These are phyloP conservation scores for Sebastes dallii DNA, from an alignment of 2,797 vertebrate species.

Conservation along the genomic window DNA sequence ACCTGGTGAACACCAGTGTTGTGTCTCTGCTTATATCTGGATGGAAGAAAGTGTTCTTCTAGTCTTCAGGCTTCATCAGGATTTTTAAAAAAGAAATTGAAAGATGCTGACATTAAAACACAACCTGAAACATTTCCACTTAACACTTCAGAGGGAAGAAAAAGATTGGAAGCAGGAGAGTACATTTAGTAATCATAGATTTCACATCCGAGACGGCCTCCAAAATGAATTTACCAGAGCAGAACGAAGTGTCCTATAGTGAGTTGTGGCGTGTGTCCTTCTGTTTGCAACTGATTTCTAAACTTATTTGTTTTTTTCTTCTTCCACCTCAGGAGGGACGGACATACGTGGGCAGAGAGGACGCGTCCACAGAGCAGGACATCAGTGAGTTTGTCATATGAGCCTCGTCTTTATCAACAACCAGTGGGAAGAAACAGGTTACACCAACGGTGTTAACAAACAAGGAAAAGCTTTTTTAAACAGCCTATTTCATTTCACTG, in stretches of 20 bases:
- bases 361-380: constrained; percentile 91
- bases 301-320: background rate
- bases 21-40: background rate
- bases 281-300: background rate
- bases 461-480: background rate
- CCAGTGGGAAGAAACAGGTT: background rate
- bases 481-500: background rate
- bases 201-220: background rate
- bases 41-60: background rate
- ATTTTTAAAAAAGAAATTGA: background rate
- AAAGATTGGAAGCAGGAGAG: background rate
- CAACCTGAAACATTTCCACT: background rate
- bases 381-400: constrained; percentile 85
- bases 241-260: background rate
- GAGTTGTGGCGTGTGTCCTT: background rate
- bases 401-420: background rate
- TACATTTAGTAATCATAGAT: background rate
- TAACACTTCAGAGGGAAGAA: background rate
- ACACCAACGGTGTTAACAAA: background rate
- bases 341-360: constrained; percentile 92
- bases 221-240: background rate
- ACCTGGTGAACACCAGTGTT: background rate
- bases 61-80: background rate
- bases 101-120: background rate
- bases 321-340: constrained; percentile 87